Evolutionary conservation across 2,113 vertebrate genomes (phyloP).

Genomic region (Urocolius indicus): DNA sequence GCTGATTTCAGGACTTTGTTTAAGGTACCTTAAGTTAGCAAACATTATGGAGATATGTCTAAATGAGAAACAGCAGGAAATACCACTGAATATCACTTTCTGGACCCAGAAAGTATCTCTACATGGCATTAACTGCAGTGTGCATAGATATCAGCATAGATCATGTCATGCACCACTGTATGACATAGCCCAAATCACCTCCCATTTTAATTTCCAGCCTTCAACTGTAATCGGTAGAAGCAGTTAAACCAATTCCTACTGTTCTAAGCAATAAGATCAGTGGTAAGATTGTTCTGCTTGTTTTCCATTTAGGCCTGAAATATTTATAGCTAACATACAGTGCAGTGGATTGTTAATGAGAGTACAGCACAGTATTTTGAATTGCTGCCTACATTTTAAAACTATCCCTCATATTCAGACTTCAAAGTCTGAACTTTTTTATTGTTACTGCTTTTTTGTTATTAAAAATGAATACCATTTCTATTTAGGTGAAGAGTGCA

Average conservation of each 20-base stretch:
- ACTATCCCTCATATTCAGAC: not conserved
- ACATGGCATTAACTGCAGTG: not conserved
- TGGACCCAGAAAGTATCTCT: not conserved
- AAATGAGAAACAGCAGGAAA: not conserved
- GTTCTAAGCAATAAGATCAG: not conserved
- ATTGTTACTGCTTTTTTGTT: not conserved
- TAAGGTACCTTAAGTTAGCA: not conserved
- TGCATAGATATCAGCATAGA: rapidly evolving
- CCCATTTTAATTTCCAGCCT: not conserved
- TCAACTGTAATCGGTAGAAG: not conserved
- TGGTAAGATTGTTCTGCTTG: not conserved
- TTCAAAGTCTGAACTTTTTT: not conserved
- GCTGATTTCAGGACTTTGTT: not conserved
- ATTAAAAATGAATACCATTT: not conserved
- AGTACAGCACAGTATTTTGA: not conserved
- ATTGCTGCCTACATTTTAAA: not conserved
- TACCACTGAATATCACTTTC: not conserved
- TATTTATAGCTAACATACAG: not conserved
- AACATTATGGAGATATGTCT: not conserved
- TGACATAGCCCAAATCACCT: not conserved
- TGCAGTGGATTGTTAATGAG: not conserved
- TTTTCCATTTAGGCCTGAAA: not conserved
- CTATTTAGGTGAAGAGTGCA: not conserved
- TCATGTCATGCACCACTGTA: not conserved
- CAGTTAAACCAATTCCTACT: not conserved